Evolutionary conservation across 2,113 vertebrate genomes (phyloP), one percentile per base, ranked within the genome.

Genomic region (Cisticola juncidis): DNA sequence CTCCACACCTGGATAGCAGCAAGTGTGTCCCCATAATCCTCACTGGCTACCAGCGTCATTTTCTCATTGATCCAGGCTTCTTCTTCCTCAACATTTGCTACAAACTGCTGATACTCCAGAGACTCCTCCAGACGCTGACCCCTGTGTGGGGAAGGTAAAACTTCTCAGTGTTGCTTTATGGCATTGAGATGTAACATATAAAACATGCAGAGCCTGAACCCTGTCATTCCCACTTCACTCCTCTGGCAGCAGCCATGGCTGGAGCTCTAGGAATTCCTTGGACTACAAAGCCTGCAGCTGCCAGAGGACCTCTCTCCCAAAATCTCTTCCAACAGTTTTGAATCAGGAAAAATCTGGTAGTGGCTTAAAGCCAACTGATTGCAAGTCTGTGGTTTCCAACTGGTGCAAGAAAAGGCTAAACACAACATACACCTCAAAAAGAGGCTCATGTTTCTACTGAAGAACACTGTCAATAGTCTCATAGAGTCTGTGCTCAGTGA

Each of bases 41-140:
- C 99, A 1, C 99, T 99, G 74, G 99, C 99, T 47, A 99, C 99
- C 70, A 99, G 92, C 2, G 99, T 99, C 98, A 99, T 98, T 72
- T 99, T 99, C 98, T 99, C 99, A 66, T 99, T 99, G 96, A 99
- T 99, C 99, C 99, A 99, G 17, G 99, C 99, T 96, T 99, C 99
- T 73, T 99, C 99, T 81, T 99, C 99, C 77, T 99, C 99, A 92
- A 99, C 99, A 2, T 99, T 99, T 18, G 99, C 99, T 81, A 99
- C 99, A 90, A 99, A 99, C 94, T 99, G 99, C 98, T 99, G 99
- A 95, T 99, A 99, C 50, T 99, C 99, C 94, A 99, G 97, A n/a
- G 99, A 99, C 91, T 99, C 99, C 92, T 99, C 99, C 35, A 99
- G 97, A 73, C 99, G 98, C 97, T 99, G 99, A 33, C 99, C 99